These are phyloP conservation scores for Carduelis carduelis DNA, from an alignment of 2,797 vertebrate species.

Conservation along the genomic window DNA sequence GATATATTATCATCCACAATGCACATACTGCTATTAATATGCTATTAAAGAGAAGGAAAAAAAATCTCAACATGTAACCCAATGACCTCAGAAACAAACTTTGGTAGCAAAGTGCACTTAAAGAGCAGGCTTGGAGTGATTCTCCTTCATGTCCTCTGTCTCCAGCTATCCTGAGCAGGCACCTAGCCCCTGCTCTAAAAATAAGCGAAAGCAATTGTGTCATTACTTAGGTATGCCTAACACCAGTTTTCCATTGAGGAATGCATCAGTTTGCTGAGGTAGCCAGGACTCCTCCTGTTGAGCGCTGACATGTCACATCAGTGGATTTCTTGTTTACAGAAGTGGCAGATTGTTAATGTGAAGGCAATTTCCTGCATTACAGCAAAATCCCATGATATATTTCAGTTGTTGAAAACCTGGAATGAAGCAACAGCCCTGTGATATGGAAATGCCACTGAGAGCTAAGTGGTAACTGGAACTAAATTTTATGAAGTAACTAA, in stretches of 20 bases:
- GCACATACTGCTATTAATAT: not conserved
- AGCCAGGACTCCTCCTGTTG: conserved; percentile 2
- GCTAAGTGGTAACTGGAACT: conserved; percentile 8
- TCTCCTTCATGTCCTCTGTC: not conserved
- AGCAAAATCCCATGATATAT: conserved; percentile 45
- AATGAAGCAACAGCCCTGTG: conserved; percentile 27
- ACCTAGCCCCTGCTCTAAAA: not conserved
- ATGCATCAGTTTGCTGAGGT: conserved; percentile 6
- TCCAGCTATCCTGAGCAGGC: not conserved
- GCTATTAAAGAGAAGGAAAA: not conserved
- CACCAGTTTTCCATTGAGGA: not conserved
- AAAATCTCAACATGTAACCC: not conserved
- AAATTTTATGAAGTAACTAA: conserved; percentile 16
- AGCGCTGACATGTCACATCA: conserved; percentile 23
- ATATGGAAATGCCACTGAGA: conserved; percentile 31
- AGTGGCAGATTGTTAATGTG: conserved; percentile 42
- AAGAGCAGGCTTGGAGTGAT: conserved; percentile 14
- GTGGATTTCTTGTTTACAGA: conserved; percentile 48
- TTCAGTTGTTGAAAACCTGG: conserved; percentile 55
- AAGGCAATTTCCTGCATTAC: conserved; percentile 63
- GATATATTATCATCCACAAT: not conserved
- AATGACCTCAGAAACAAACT: not conserved
- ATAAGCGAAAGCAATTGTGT: not conserved
- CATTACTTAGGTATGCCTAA: not conserved
- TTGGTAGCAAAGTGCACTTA: not conserved